phyloP scores from a whole-genome alignment of 2,113 vertebrate genomes.

The Cavia porcellus region DNA sequence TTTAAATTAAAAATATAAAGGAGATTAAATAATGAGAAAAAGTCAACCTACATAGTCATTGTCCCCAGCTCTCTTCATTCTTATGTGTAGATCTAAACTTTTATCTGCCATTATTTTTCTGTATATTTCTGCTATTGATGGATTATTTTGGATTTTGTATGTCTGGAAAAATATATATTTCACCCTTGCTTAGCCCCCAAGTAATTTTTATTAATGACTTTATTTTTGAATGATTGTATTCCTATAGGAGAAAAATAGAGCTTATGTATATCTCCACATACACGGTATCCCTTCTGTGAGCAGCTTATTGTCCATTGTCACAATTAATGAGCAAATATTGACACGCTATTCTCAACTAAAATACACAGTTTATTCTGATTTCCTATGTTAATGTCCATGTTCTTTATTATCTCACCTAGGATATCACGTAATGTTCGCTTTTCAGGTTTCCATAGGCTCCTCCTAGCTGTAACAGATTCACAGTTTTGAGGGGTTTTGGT shows the following conservation, averaged over 20 bases:
- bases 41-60: neutral
- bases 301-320: neutral
- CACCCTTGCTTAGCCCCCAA: neutral
- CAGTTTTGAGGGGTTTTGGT: neutral
- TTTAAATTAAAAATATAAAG: neutral
- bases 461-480: neutral
- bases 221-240: neutral
- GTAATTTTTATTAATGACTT: constrained; percentile 47
- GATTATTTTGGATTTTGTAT: constrained; percentile 17
- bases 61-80: neutral
- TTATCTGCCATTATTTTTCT: neutral
- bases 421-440: neutral
- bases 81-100: neutral
- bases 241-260: neutral
- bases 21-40: constrained; percentile 1
- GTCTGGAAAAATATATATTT: constrained; percentile 8
- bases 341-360: neutral
- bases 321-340: constrained; percentile 4
- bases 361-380: neutral
- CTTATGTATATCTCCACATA: neutral
- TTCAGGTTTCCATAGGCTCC: neutral
- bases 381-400: neutral
- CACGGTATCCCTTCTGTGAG: neutral
- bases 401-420: neutral
- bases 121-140: neutral